These are phyloP conservation scores for Drosophila villosipedis DNA, from an alignment of 2,888 invertebrate species.

Conservation along the genomic window DNA sequence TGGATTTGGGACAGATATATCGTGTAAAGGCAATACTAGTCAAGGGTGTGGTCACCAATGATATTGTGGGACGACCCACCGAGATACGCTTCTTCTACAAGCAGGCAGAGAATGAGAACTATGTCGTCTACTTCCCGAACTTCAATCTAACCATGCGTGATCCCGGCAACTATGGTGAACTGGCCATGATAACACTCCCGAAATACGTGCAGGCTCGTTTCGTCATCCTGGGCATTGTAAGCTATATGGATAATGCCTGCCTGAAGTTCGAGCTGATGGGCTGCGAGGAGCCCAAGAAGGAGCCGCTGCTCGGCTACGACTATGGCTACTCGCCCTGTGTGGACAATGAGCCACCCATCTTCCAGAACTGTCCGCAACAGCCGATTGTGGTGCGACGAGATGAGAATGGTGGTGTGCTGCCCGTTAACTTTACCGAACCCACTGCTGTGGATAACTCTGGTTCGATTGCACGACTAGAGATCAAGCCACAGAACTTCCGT, in stretches of 20 bases:
- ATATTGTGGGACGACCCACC: constrained; percentile 97
- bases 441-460: constrained; percentile 98
- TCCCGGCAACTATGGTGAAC: constrained; percentile 98
- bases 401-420: constrained; percentile 93
- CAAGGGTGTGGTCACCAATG: constrained; percentile 97
- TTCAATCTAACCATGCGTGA: constrained; percentile 97
- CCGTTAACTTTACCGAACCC: constrained; percentile 97
- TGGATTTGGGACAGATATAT: constrained; percentile 96
- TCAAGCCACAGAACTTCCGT: constrained; percentile 95
- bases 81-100: constrained; percentile 99
- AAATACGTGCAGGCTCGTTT: constrained; percentile 97
- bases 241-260: constrained; percentile 98
- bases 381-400: constrained; percentile 96
- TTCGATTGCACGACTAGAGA: constrained; percentile 95
- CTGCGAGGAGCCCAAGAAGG: constrained; percentile 93
- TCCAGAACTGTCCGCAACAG: constrained; percentile 97
- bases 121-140: constrained; percentile 98
- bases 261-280: constrained; percentile 98
- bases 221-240: constrained; percentile 97
- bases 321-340: constrained; percentile 97
- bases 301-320: constrained; percentile 95
- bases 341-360: constrained; percentile 97
- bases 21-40: constrained; percentile 96
- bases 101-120: constrained; percentile 96
- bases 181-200: constrained; percentile 97